Evolutionary conservation across 1,140 invertebrate genomes (phyloP), one percentile per base, ranked within the genome.

Genomic region (Procambarus virginalis): DNA sequence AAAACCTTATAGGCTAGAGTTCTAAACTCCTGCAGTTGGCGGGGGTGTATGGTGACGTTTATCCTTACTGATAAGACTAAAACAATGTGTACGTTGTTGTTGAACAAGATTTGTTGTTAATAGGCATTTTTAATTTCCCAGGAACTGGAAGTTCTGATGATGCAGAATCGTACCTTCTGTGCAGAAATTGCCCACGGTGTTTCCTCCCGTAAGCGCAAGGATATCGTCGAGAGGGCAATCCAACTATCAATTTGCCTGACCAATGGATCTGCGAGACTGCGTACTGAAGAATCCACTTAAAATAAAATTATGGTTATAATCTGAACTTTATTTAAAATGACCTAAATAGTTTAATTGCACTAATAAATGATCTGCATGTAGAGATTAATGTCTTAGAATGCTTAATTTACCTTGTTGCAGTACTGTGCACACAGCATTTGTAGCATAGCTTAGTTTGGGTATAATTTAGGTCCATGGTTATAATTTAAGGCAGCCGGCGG

Each of bases 211-310:
- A 99, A 99, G 93, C 96, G 99, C 70, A 99, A 99, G 95, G 94
- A 95, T 2, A 99, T 99, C 92, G 98, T 99, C 58, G 98, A 99
- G 94, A 95, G 99, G 92, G 99, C 99, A 8, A 97, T 98, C 94
- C 98, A 99, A 94, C 95, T 99, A 85, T 97, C 97, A 68, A 98
- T 99, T 93, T 96, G 98, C 92, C 96, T 99, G 17, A 99, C 98
- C 64, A 99, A 99, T 95, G 97, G 97, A 77, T 97, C 98, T 94
- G 98, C 99, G 93, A 96, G 99, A 92, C 95, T 99, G 92, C 96
- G 99, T 93, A 98, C 97, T 93, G 98, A 99, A 95, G 99, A 99
- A 95, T 98, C 98, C 94, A 98, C 99, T 96, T 99, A 99, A 34
- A 22, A 6, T 34, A 73, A 73, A 73, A 73, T 20, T 73, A 22